Base-by-base conservation (phyloP, 2,113 vertebrate genomes). In the Pongo pygmaeus region DNA sequence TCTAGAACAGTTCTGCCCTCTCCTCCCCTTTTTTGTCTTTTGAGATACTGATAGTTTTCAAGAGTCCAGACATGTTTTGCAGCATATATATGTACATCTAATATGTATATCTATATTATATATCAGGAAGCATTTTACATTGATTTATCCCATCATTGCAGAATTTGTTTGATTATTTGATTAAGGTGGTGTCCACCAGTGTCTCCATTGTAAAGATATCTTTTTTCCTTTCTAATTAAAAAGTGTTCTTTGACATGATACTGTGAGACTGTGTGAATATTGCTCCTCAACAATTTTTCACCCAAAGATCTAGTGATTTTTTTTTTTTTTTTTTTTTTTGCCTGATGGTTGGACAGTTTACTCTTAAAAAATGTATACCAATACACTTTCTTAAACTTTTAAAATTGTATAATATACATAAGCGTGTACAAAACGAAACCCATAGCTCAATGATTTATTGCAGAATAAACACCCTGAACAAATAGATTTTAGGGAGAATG, bases 331-430 rank as follows among this genome's bases (percentile, higher is more conserved):
- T 30, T 30, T 30, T 30, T 90, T 94, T 83, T 96, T 84, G 18
- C 13, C 25, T 59, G 32, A 4, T 90, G 38, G 23, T 46, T 85
- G 32, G 30, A 22, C 25, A 77, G 11, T 87, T 94, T 50, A 87
- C 9, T 88, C 67, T 96, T 92, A 46, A 93, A 94, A 64, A 95
- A 46, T 84, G n/a, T 95, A 72, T 90, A 92, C 11, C n/a, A 95
- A 17, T 69, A 30, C 12, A 67, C 69, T 70, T 77, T 92, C 84
- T 92, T 23, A 83, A 64, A 25, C 16, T 74, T 43, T 48, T 77
- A 80, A 79, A 48, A 40, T 83, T 94, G 25, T 93, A 9, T 95
- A 35, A 72, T 74, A 25, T 61, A 38, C 10, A 7, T 94, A 46
- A 77, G 72, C 52, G n/a, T 77, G 11, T 94, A 55, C 5, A 35